Evolutionary conservation across 1,140 invertebrate species (phyloP).

Genomic region (Bursaphelenchus mucronatus): DNA sequence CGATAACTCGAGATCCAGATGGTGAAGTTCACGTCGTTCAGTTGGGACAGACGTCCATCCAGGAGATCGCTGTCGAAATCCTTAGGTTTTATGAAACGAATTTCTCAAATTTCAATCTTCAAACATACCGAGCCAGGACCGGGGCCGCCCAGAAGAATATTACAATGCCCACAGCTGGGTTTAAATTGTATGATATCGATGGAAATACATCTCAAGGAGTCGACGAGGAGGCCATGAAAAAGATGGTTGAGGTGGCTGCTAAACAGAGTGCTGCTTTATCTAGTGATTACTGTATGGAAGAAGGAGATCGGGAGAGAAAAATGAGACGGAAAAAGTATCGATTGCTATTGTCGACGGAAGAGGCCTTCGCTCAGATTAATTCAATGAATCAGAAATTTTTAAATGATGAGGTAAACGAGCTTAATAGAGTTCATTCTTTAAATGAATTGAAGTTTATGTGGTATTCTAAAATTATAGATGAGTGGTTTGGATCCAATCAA

Average conservation of each 20-base stretch:
- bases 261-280: constrained; percentile 34
- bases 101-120: constrained; percentile 39
- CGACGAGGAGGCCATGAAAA: constrained; percentile 29
- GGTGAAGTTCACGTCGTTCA: constrained; percentile 38
- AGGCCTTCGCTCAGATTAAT: constrained; percentile 43
- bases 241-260: constrained; percentile 34
- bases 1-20: constrained; percentile 43
- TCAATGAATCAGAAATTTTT: constrained; percentile 26
- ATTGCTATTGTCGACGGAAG: constrained; percentile 37
- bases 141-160: not conserved
- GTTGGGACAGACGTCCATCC: constrained; percentile 42
- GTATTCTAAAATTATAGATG: constrained; percentile 14
- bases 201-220: constrained; percentile 1
- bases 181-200: constrained; percentile 25
- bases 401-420: constrained; percentile 29
- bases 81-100: constrained; percentile 32
- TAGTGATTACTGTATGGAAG: constrained; percentile 38
- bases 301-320: constrained; percentile 36
- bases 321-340: constrained; percentile 40
- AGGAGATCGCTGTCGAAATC: constrained; percentile 40
- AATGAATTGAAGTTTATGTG: not conserved
- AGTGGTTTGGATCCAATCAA: constrained; percentile 30
- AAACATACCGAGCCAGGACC: constrained; percentile 28
- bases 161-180: constrained; percentile 7
- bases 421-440: not conserved